Base-by-base conservation (phyloP, 2,888 invertebrate genomes). In the Acrobasis consociella region DNA sequence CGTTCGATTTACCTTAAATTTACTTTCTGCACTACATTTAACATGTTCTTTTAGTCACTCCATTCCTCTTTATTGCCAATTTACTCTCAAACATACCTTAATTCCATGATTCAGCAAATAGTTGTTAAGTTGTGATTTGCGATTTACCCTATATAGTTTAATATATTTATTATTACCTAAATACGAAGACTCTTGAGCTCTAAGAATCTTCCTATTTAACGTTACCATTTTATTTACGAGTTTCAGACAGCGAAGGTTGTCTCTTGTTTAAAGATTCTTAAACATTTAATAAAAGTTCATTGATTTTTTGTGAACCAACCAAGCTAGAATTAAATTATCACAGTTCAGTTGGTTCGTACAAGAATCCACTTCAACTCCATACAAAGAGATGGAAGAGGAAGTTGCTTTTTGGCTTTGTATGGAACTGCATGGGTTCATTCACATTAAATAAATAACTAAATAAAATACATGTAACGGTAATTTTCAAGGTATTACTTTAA, bases 121-220 rank as follows among this genome's bases (percentile, higher is more conserved):
- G 75, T 74, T 87, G 85, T 87, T 90, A 92, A 91, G 88, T 92
- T 91, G 91, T 92, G 91, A 91, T 86, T 78, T 86, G 89, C 90
- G 86, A 89, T 85, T 86, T 76, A 83, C 86, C 88, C 88, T 89
- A 91, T 89, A 91, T 85, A 83, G 76, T 81, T 83, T 77, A 76
- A 77, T 70, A 78, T 79, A 72, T 79, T 75, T 73, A 69, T 72
- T 69, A 64, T 71, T 55, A 55, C 77, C 86, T 82, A 89, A 91
- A 91, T 86, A 83, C 78, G 78, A 85, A 88, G 85, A 87, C 84
- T 84, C 89, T 77, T 82, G 91, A 92, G 91, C 91, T 92, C 91
- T 72, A 72, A 79, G 87, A 87, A 87, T 86, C 85, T 86, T 83
- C 82, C 81, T 77, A 87, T 86, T 89, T 84, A 87, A 83, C 69